Evolutionary conservation across 1,140 invertebrate genomes (phyloP), one percentile per base, ranked within the genome.

Genomic region (Lethocerus indicus): DNA sequence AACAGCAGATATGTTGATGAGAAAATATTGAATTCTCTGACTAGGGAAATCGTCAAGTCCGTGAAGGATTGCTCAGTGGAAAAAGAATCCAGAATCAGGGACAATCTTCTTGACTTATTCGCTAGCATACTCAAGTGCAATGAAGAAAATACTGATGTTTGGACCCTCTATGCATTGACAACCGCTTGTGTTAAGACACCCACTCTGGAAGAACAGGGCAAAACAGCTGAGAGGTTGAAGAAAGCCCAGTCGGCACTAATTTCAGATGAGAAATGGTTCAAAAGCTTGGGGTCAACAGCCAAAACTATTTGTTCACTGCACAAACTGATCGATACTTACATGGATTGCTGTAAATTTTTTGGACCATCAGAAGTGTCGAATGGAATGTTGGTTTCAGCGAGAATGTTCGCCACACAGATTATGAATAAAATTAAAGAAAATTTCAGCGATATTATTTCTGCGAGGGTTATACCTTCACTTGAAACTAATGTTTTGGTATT

Each of bases 21-120:
- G 13, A 39, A 50, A n/a, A 16, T 50, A 3, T 42, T 50, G 20
- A 18, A 24, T 42, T 7, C 18, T n/a, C n/a, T n/a, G n/a, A n/a
- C 3, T 24, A 24, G 20, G 40, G 3, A 4, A 42, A 42, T 14
- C 5, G 21, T 24, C 16, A 24, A 20, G 21, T 24, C 9, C 14
- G 4, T 4, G 26, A 42, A 21, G n/a, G n/a, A 24, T 42, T 25
- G n/a, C 5, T 12, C 9, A 3, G 1, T 20, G n/a, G 21, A 3
- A 24, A 14, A 3, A 24, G 3, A 5, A 7, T 23, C n/a, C 23
- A 42, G 23, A 5, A 1, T 21, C 40, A 20, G 5, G 26, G 40
- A 42, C 36, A 39, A n/a, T n/a, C n/a, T n/a, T n/a, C n/a, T n/a
- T n/a, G n/a, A n/a, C n/a, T 21, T 42, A 23, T 42, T 42, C 23